Base-by-base conservation (phyloP, 2,113 vertebrate species). In the Channa argus region DNA sequence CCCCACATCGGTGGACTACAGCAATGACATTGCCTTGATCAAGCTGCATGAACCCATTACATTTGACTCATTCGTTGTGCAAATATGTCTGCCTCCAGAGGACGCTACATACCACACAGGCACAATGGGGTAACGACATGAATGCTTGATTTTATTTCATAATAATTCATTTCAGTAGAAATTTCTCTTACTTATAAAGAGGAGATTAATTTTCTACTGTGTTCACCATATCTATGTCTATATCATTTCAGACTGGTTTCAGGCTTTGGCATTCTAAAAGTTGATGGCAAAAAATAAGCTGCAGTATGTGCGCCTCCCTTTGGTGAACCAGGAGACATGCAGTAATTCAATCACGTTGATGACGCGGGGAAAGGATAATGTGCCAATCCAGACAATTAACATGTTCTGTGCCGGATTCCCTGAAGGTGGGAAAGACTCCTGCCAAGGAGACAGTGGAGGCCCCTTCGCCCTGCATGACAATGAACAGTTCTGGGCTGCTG, bases 1-100 rank as follows among this genome's bases (percentile, higher is more conserved):
- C 41, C 0, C 39, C 0, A 0, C 50, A 0, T 0, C 0, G 0
- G 0, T 10, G 0, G 2, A 91, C 58, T 88, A 0, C 52, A 59
- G 92, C 83, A 74, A 94, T 66, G 92, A 94, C 74, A 91, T 94
- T 8, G 92, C 90, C 0, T 47, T 94, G 79, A 84, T 94, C 71
- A 89, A 88, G 71, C 66, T 92, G 10, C 0, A 37, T 0, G 15
- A 39, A 0, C 13, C 78, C 0, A 11, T 94, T 62, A 91, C 88
- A 2, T 93, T 93, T 62, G 0, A 36, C 4, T 13, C 71, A 45
- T 34, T 72, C 9, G 3, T 93, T 3, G 92, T 93, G 93, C 92
- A 92, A 8, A 34, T 94, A 12, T 93, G 93, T 85, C 74, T 94
- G 66, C 91, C 93, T 59, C 11, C 56, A 71, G 52, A 73, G 0